Conservation (phyloP, 1,140 invertebrate species). For the Diploscapter pachys region DNA sequence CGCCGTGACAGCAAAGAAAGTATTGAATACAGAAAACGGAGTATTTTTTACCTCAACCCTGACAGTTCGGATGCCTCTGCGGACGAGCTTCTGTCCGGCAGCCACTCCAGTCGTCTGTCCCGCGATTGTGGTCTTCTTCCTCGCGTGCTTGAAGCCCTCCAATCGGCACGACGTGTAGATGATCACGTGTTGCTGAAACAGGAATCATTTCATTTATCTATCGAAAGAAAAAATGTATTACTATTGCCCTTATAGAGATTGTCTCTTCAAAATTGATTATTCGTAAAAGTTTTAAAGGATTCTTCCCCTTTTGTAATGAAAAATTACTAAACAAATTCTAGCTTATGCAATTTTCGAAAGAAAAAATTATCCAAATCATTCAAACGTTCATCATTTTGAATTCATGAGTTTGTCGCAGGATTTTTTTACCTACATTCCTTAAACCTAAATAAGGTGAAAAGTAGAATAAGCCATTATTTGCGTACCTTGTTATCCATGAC, state of each 20-base stretch:
- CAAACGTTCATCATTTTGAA: no score
- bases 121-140: constrained; percentile 90
- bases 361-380: no score
- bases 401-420: no score
- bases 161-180: constrained; percentile 73
- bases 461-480: neutral
- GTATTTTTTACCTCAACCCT: constrained; percentile 60
- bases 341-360: no score
- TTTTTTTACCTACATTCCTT: no score
- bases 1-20: no score
- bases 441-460: neutral
- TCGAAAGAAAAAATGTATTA: neutral
- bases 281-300: no score
- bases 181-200: constrained; percentile 41
- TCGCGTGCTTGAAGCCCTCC: constrained; percentile 89
- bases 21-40: no score
- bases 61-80: constrained; percentile 56
- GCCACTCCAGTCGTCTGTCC: constrained; percentile 84
- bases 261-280: neutral
- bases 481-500: constrained; percentile 46
- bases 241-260: neutral
- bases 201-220: neutral
- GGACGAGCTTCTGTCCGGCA: constrained; percentile 64
- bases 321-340: no score
- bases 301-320: no score